Evolutionary conservation across 2,888 invertebrate genomes (phyloP), one percentile per base, ranked within the genome.

Genomic region (Megamerina dolium): DNA sequence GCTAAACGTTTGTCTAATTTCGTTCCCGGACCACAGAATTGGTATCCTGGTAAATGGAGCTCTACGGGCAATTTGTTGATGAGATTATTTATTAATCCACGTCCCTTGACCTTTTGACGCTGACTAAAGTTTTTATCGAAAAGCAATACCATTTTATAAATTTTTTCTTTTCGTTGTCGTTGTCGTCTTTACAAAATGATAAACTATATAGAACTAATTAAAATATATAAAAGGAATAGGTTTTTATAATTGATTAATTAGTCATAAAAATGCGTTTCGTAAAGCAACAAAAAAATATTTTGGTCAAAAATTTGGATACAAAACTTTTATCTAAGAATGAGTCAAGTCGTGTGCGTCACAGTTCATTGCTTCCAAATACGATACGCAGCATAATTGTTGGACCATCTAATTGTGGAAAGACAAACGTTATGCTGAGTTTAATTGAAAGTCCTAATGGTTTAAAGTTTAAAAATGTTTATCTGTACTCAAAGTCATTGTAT

Each of bases 371-470:
- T 35, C 62, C 65, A 30, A 51, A 52, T 38, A 44, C 45, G 30
- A 49, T 53, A 37, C 34, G 52, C 36, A 48, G 41, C 12, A 35
- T 67, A 13, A 56, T 68, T 43, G 51, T 57, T 8, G 66, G 66
- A 10, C 61, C 64, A 29, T 61, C 60, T n/a, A 61, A 59, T 41
- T 64, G 59, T 48, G 66, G 68, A n/a, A n/a, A n/a, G n/a, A n/a
- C n/a, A n/a, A n/a, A n/a, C n/a, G n/a, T n/a, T n/a, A n/a, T n/a
- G n/a, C n/a, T n/a, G n/a, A n/a, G n/a, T n/a, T n/a, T n/a, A n/a
- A n/a, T n/a, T n/a, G n/a, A n/a, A n/a, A n/a, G 60, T 48, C 53
- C 55, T 9, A 64, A 67, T 48, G 64, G 65, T 5, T 42, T 66
- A 20, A 47, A 53, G 47, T 70, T 68, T 53, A 48, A 63, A 54